Conservation (phyloP, 2,797 vertebrate species). For the Synanceia verrucosa region DNA sequence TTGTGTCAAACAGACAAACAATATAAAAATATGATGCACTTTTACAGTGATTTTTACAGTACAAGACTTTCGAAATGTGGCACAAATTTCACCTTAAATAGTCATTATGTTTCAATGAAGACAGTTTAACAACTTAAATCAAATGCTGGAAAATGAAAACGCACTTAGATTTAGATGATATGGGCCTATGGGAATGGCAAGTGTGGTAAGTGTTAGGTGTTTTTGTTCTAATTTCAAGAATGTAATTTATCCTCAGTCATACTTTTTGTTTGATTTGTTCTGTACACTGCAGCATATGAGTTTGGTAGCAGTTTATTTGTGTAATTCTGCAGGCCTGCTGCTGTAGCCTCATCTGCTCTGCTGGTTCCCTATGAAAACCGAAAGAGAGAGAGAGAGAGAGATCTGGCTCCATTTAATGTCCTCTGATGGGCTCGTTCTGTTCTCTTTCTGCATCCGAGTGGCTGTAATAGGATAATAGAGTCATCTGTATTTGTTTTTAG, state of each 20-base stretch:
- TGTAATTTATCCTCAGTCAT: constrained; percentile 53
- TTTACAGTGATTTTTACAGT: not conserved
- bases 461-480: constrained; percentile 79
- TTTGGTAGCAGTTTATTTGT: constrained; percentile 74
- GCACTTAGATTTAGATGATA: not conserved
- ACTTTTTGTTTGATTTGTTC: constrained; percentile 62
- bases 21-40: constrained; percentile 9
- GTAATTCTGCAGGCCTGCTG: constrained; percentile 60
- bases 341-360: constrained; percentile 37
- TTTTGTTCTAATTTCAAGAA: constrained; percentile 71
- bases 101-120: not conserved
- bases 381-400: constrained; percentile 45
- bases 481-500: constrained; percentile 78
- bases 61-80: not conserved
- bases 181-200: constrained; percentile 19
- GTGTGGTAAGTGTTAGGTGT: constrained; percentile 60
- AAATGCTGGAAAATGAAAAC: constrained; percentile 18
- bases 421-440: constrained; percentile 73
- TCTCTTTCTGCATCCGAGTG: constrained; percentile 71
- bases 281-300: constrained; percentile 61
- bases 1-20: not conserved
- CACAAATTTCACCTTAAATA: constrained; percentile 29
- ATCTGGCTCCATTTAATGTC: constrained; percentile 75
- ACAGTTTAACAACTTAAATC: not conserved
- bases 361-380: constrained; percentile 55